Percentiles rank a stretch among this genome's conserved stretches.
phyloP scores from a whole-genome alignment of 2,888 invertebrate species.

The Protonemura montana region DNA sequence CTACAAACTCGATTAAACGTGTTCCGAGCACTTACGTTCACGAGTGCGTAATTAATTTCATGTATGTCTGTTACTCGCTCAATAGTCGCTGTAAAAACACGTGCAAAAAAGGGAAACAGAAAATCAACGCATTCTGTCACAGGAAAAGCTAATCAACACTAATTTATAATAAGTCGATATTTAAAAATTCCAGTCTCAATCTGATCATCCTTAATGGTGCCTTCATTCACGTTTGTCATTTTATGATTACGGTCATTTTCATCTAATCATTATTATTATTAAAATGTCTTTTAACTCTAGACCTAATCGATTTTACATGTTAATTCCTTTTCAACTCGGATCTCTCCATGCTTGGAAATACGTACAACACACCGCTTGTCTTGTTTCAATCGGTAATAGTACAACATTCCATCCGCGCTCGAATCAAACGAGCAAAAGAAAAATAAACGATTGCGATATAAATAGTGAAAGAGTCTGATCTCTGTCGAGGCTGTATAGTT shows the following conservation, averaged over 20 bases:
- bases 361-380: conserved; percentile 24
- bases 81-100: neutral
- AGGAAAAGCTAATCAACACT: neutral
- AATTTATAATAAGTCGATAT: neutral
- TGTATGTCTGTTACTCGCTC: neutral
- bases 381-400: conserved; percentile 39
- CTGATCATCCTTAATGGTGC: neutral
- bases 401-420: conserved; percentile 36
- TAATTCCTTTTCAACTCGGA: conserved; percentile 35
- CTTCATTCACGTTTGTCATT: neutral
- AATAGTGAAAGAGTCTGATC: neutral
- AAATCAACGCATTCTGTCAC: neutral
- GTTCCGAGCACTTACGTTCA: conserved; percentile 23
- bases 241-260: conserved; percentile 2
- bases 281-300: conserved; percentile 28
- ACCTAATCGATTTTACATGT: conserved; percentile 46
- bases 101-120: neutral
- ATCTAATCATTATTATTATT: neutral
- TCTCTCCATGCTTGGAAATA: neutral
- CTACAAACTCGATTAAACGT: conserved; percentile 5
- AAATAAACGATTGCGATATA: conserved; percentile 34
- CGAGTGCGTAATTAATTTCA: conserved; percentile 17
- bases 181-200: neutral
- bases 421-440: conserved; percentile 28
- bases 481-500: neutral